Conservation (phyloP, 2,797 vertebrate species). For the Picus viridis region DNA sequence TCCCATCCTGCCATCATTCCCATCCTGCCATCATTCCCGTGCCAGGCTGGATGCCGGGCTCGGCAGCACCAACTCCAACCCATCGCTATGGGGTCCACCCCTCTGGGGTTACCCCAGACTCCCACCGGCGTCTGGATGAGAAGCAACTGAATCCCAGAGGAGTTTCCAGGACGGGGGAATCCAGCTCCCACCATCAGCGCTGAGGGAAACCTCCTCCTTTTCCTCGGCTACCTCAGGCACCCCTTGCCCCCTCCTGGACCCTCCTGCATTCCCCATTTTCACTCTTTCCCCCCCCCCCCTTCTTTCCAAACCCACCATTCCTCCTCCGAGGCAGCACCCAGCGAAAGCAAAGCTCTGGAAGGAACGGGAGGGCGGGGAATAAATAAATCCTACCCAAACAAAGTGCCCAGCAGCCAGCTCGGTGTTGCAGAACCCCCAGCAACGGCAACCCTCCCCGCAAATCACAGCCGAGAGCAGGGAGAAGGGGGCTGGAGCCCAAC, state of each 20-base stretch:
- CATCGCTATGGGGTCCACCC: neutral
- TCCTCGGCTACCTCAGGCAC: neutral
- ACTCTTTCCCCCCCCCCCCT: neutral
- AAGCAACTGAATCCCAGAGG: neutral
- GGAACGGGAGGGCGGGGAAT: no score
- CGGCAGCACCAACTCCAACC: neutral
- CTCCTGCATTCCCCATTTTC: neutral
- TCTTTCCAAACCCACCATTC: neutral
- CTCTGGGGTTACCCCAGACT: fast-evolving
- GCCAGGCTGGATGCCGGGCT: neutral
- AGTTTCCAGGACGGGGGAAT: neutral
- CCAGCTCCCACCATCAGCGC: fast-evolving
- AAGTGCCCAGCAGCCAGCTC: neutral
- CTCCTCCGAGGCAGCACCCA: neutral
- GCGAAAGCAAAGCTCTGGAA: neutral
- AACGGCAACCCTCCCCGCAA: neutral
- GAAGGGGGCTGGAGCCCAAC: neutral
- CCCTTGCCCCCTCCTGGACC: neutral
- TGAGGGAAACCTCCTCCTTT: neutral
- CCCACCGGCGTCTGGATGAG: neutral
- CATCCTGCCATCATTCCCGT: neutral
- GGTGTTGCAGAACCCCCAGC: neutral
- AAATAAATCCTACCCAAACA: neutral
- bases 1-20: no score
- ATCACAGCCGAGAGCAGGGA: neutral